Base-by-base conservation (phyloP, 2,888 invertebrate species). In the Gymnocheta viridis region DNA sequence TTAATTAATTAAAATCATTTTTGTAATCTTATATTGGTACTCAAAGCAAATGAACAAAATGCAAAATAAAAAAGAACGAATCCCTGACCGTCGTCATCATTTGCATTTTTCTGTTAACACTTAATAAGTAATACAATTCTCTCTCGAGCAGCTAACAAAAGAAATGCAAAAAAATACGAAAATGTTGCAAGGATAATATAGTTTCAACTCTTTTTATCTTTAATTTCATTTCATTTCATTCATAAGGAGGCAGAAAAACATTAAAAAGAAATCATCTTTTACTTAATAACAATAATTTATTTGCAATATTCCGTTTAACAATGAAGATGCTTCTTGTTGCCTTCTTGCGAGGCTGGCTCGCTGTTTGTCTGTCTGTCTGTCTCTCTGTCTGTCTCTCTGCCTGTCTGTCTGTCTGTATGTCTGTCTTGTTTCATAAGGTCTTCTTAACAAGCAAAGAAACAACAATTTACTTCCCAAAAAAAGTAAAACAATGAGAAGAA, bases 271-370 rank as follows among this genome's bases (percentile, higher is more conserved):
- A 64, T 47, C 72, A 49, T 56, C 32, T 19, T 66, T 22, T 54
- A 67, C 41, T 67, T 81, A 54, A 73, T 60, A 44, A 80, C 60
- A 41, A 67, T 81, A 74, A 62, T 81, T 67, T 73, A 49, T 66
- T 58, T 49, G 22, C 41, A 72, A 44, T 56, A 35, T 56, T n/a
- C 14, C 17, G n/a, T 67, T 69, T 56, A 70, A 56, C 27, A 56
- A 24, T 69, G 4, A 12, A n/a, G 22, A 51, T n/a, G n/a, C n/a
- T n/a, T 54, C 19, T 17, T 27, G 19, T n/a, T 27, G 38, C 2
- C 58, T 41, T 41, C 38, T 19, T 29, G 32, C 27, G 0, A 14
- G 14, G 3, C 12, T 9, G 27, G 62, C 12, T n/a, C n/a, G n/a
- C n/a, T n/a, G n/a, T n/a, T n/a, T n/a, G n/a, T n/a, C n/a, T n/a